A percentile compares a stretch with the other conserved stretches of the same genome.
phyloP scores from a whole-genome alignment of 2,888 invertebrate genomes.

The Koerneria pararmatus region DNA sequence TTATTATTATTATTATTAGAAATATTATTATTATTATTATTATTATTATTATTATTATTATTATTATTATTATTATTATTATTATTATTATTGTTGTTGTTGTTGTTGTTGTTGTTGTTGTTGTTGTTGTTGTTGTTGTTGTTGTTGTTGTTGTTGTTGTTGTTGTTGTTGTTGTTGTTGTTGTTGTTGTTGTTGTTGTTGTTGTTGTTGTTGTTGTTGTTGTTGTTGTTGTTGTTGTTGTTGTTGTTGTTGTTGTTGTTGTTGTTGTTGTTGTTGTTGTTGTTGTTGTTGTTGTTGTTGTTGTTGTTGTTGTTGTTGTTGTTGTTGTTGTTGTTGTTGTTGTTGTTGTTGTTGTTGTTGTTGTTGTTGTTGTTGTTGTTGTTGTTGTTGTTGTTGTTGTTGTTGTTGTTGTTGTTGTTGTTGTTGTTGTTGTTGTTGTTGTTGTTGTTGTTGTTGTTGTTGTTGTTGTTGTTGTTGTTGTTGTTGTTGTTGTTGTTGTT shows the following conservation, averaged over 20 bases:
- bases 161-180: slow-evolving; percentile 19
- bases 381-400: slow-evolving; percentile 19
- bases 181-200: slow-evolving; percentile 19
- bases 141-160: slow-evolving; percentile 19
- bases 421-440: slow-evolving; percentile 19
- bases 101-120: slow-evolving; percentile 18
- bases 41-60: too few species aligned
- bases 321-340: slow-evolving; percentile 19
- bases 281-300: slow-evolving; percentile 19
- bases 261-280: slow-evolving; percentile 19
- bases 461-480: slow-evolving; percentile 19
- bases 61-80: background rate
- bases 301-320: slow-evolving; percentile 19
- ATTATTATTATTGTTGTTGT: slow-evolving; percentile 12
- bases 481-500: slow-evolving; percentile 19
- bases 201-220: slow-evolving; percentile 19
- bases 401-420: slow-evolving; percentile 19
- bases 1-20: too few species aligned
- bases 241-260: slow-evolving; percentile 19
- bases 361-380: slow-evolving; percentile 19
- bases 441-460: slow-evolving; percentile 19
- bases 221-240: slow-evolving; percentile 18
- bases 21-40: too few species aligned
- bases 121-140: slow-evolving; percentile 19
- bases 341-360: slow-evolving; percentile 19